Evolutionary conservation across 2,113 vertebrate species (phyloP), one percentile per base, ranked within the genome.

Genomic region (Hippocampus mohnikei): DNA sequence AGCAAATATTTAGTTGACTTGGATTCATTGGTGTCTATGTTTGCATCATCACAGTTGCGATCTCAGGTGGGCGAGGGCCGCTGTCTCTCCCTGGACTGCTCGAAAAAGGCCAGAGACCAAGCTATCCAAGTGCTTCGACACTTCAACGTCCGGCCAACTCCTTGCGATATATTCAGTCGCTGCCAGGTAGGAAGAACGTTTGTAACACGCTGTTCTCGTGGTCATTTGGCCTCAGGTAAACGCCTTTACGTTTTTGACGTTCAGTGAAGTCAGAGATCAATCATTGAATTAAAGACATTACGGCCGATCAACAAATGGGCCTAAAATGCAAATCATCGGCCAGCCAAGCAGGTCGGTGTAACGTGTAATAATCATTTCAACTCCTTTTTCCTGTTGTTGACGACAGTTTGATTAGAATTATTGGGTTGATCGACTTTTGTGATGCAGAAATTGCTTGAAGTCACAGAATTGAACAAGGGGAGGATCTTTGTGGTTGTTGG

Each of bases 41-140:
- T 41, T 77, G 20, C 67, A 25, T 5, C 11, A 11, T 5, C 53
- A 13, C 76, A 98, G 96, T 85, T 96, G 73, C 87, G 84, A 64
- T 94, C 95, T 21, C 95, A 96, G 86, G 94, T 97, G 0, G 93
- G 88, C 5, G 94, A 94, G 81, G 94, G 94, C n/a, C 90, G 91
- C 69, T 96, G 95, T 77, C 87, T 94, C 73, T 82, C 87, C 0
- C 88, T 97, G 41, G 90, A 94, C 87, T 93, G 94, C 79, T 94
- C 93, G 0, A 92, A 94, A 70, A 95, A 93, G 81, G 95, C 94
- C 0, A 89, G 72, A 56, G 93, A 96, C 3, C 95, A 95, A 79
- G 94, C 93, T 0, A 64, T 94, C 29, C 83, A 81, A 5, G 92
- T 96, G 70, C 91, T 97, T 71, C 87, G 77, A 67, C 94, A 95